These are phyloP conservation scores for Cosmia pyralina DNA, from an alignment of 2,888 invertebrate genomes.

Conservation along the genomic window DNA sequence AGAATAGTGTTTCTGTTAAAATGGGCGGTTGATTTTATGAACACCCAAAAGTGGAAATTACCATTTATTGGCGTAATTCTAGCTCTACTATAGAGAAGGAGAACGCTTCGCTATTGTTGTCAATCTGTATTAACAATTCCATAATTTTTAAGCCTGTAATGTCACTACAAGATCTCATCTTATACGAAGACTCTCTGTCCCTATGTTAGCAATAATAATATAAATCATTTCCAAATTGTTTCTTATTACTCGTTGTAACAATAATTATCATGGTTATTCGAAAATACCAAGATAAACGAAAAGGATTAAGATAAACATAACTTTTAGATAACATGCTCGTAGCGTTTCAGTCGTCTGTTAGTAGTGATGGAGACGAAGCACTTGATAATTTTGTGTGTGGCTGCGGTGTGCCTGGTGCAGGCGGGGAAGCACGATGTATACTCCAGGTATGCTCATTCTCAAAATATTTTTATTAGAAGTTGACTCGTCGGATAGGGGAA, in stretches of 20 bases:
- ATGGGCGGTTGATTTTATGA: not conserved
- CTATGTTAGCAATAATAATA: not conserved
- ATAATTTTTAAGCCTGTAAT: not conserved
- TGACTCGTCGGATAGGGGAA: too few species aligned
- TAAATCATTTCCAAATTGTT: not conserved
- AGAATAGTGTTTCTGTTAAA: not conserved
- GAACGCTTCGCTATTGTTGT: too few species aligned
- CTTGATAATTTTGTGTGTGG: slow-evolving; percentile 19
- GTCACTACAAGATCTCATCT: not conserved
- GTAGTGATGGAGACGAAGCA: slow-evolving; percentile 28
- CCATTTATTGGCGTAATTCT: not conserved
- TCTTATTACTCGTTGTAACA: not conserved
- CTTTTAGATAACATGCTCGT: not conserved
- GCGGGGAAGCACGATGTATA: slow-evolving; percentile 44
- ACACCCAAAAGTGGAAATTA: not conserved
- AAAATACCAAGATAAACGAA: slow-evolving; percentile 22
- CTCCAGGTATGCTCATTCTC: slow-evolving; percentile 10
- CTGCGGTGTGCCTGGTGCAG: slow-evolving; percentile 23
- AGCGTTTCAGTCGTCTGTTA: slow-evolving; percentile 7
- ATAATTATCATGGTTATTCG: slow-evolving; percentile 1
- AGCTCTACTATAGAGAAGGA: too few species aligned
- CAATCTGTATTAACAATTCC: not conserved
- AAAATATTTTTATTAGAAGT: not conserved
- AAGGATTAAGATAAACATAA: slow-evolving; percentile 22
- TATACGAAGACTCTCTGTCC: not conserved